phyloP scores from a whole-genome alignment of 2,113 vertebrate species.

The Actinemys pallida region DNA sequence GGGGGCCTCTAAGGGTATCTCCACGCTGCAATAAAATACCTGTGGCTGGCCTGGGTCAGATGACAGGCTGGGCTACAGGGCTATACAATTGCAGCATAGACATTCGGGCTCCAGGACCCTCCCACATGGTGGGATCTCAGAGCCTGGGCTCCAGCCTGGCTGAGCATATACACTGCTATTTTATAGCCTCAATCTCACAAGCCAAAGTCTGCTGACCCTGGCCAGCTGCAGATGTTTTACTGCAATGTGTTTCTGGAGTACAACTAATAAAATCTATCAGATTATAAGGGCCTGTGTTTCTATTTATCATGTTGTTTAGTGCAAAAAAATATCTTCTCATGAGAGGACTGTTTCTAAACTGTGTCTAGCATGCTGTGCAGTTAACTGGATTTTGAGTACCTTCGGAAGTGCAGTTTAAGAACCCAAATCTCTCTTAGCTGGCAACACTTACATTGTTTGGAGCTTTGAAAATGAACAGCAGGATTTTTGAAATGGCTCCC shows the following conservation, averaged over 20 bases:
- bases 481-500: neutral
- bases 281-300: conserved; percentile 16
- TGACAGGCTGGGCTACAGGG: neutral
- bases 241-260: conserved; percentile 17
- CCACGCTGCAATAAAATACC: neutral
- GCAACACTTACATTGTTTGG: neutral
- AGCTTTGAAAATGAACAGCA: neutral
- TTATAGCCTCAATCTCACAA: neutral
- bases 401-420: neutral
- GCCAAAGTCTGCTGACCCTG: neutral
- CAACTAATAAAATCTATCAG: neutral
- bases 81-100: neutral
- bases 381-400: neutral
- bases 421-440: neutral
- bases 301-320: conserved; percentile 58
- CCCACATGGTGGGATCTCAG: neutral
- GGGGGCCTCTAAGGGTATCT: neutral
- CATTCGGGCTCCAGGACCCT: neutral
- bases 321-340: neutral
- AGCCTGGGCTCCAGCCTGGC: neutral
- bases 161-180: neutral
- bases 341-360: neutral
- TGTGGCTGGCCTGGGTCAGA: neutral
- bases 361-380: neutral
- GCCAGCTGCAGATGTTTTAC: neutral